These are phyloP conservation scores for Nymphalis polychloros DNA, from an alignment of 2,888 invertebrate species.

Conservation along the genomic window DNA sequence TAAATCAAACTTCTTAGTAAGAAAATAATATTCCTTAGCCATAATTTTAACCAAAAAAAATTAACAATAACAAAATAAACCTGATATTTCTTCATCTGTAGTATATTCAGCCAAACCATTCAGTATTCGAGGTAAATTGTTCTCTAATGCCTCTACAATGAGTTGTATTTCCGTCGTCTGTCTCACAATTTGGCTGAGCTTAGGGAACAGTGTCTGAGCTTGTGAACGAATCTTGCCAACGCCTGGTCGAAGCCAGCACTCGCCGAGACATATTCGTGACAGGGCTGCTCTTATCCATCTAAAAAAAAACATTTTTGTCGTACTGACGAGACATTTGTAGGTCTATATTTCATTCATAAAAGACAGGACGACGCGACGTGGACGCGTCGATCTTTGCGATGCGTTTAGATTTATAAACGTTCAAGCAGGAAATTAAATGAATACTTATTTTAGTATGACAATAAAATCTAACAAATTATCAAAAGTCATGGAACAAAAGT, in stretches of 20 bases:
- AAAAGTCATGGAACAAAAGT: too few species aligned
- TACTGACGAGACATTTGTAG: too few species aligned
- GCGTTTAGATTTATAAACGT: too few species aligned
- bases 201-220: constrained; percentile 72
- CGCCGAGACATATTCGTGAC: constrained; percentile 71
- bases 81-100: constrained; percentile 75
- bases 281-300: constrained; percentile 78
- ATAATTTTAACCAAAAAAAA: not conserved
- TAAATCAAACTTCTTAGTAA: too few species aligned
- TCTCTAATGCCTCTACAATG: constrained; percentile 70
- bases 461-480: too few species aligned
- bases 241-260: constrained; percentile 74
- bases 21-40: too few species aligned
- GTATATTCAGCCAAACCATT: constrained; percentile 72
- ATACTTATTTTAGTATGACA: too few species aligned
- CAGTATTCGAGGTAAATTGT: constrained; percentile 68
- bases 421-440: too few species aligned
- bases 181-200: constrained; percentile 67
- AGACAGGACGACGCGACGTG: too few species aligned
- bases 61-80: constrained; percentile 37
- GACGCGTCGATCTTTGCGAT: too few species aligned
- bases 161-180: constrained; percentile 64
- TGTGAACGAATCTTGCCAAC: constrained; percentile 73
- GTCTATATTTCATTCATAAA: too few species aligned
- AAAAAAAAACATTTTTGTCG: too few species aligned